Conservation (phyloP, 2,113 vertebrate genomes). For the Pterocles burchelli region DNA sequence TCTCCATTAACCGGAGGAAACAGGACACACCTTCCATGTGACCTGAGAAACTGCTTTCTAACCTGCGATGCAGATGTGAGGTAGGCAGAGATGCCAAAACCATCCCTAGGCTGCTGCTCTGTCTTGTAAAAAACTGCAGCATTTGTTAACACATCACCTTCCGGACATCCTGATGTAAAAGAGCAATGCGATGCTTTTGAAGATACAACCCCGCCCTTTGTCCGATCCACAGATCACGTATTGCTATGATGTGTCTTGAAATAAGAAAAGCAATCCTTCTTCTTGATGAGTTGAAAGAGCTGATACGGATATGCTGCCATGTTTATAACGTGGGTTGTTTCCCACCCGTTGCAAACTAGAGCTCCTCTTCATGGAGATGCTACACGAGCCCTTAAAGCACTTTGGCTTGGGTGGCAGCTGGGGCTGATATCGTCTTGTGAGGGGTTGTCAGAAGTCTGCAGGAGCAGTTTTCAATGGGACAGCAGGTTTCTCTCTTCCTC, state of each 20-base stretch:
- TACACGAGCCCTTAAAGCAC: neutral
- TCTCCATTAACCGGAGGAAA: neutral
- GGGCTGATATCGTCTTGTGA: neutral
- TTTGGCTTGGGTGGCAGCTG: neutral
- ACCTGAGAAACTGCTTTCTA: neutral
- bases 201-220: neutral
- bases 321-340: neutral
- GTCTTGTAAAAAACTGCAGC: neutral
- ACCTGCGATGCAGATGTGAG: accelerated
- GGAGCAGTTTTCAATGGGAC: neutral
- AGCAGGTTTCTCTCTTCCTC: neutral
- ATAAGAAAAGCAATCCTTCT: neutral
- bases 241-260: neutral
- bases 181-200: neutral
- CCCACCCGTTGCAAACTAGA: neutral
- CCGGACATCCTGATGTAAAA: neutral
- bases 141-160: neutral
- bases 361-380: neutral
- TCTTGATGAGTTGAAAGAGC: neutral
- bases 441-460: neutral
- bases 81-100: neutral
- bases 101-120: neutral
- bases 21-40: slow-evolving; percentile 25
- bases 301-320: neutral
- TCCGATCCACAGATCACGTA: neutral